Conservation (phyloP, 2,888 invertebrate genomes). For the Escarpia spicata region DNA sequence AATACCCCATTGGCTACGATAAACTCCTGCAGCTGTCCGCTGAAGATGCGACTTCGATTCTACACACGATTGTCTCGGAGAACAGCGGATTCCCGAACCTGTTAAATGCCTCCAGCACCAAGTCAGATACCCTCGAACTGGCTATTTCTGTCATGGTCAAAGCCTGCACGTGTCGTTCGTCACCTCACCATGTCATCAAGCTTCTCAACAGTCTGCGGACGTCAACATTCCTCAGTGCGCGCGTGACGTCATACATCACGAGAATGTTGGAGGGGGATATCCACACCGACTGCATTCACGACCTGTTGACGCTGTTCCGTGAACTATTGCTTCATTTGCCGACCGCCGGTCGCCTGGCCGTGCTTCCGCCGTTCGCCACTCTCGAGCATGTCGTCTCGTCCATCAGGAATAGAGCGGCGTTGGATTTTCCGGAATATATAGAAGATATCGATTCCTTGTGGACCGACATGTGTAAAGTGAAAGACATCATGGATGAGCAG, state of each 20-base stretch:
- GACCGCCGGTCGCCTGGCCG: background rate
- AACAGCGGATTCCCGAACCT: background rate
- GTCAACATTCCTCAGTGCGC: background rate
- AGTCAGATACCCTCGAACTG: background rate
- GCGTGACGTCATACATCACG: background rate
- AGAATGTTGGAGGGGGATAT: background rate
- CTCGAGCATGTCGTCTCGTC: background rate
- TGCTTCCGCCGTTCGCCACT: background rate
- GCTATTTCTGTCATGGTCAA: background rate
- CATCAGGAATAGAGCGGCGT: background rate
- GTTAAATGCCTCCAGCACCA: background rate
- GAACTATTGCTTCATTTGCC: background rate
- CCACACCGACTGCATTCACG: background rate
- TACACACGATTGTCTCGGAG: background rate
- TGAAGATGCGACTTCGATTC: background rate
- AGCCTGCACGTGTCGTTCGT: background rate
- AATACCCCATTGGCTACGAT: background rate
- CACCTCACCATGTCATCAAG: background rate
- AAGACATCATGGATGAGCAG: background rate
- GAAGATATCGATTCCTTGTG: background rate
- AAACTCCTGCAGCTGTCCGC: background rate
- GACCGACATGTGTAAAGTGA: background rate
- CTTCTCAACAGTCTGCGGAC: background rate
- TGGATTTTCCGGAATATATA: background rate
- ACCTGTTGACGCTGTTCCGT: background rate